Percentiles rank a stretch among this genome's conserved stretches.
Conservation (phyloP, 2,797 vertebrate species). For the Smutsia temminckii region DNA sequence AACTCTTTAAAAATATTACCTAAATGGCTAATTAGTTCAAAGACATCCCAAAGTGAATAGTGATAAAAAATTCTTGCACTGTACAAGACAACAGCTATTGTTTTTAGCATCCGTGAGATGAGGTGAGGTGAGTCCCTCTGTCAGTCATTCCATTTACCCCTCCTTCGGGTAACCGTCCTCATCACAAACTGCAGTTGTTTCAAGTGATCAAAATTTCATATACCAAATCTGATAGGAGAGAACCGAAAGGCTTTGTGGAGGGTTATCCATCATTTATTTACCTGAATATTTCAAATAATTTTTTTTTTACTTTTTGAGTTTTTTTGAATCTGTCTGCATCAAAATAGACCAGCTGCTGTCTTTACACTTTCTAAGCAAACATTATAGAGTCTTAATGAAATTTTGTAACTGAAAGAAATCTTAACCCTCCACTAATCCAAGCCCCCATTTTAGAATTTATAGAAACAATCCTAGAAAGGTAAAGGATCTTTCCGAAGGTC, state of each 20-base stretch:
- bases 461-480: not conserved
- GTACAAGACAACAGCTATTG: not conserved
- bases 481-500: not conserved
- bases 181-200: not conserved
- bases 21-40: conserved; percentile 20
- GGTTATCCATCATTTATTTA: not conserved
- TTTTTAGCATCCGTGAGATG: not conserved
- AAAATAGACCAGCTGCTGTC: not conserved
- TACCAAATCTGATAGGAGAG: not conserved
- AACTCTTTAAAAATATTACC: conserved; percentile 15
- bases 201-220: not conserved
- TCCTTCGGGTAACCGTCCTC: not conserved
- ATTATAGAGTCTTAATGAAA: conserved; percentile 2
- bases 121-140: not conserved
- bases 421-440: not conserved
- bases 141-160: not conserved
- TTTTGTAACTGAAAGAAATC: conserved; percentile 20
- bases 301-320: not conserved
- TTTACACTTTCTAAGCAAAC: conserved; percentile 5
- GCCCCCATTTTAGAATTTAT: conserved; percentile 25
- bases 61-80: not conserved
- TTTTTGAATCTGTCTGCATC: not conserved
- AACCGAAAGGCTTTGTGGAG: not conserved
- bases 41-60: not conserved
- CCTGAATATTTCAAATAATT: not conserved